Evolutionary conservation across 2,113 vertebrate species (phyloP).

Genomic region (Brachirus orientalis): DNA sequence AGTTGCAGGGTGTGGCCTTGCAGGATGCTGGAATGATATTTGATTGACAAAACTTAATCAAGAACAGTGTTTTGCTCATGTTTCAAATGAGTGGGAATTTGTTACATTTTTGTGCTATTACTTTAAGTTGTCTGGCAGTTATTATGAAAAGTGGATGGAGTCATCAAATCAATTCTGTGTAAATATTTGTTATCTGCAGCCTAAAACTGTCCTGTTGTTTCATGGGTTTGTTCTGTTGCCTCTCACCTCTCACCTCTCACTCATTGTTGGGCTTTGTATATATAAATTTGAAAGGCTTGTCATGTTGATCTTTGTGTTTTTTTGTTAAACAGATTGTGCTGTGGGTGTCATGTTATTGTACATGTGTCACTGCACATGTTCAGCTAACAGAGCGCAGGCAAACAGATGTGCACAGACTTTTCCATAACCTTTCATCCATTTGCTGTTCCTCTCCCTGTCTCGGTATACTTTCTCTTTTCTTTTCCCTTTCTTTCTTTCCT

Average conservation of each 20-base stretch:
- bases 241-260: constrained; percentile 6
- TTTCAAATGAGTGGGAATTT: background rate
- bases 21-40: background rate
- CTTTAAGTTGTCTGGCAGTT: too few species aligned
- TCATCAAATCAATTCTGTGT: too few species aligned
- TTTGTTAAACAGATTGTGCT: constrained; percentile 17
- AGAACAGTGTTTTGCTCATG: background rate
- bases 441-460: constrained; percentile 9
- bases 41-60: background rate
- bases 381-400: constrained; percentile 15
- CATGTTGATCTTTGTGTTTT: constrained; percentile 42
- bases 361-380: constrained; percentile 13
- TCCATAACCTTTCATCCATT: constrained; percentile 20
- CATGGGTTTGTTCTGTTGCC: background rate
- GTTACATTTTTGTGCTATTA: too few species aligned
- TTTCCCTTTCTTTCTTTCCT: background rate
- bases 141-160: too few species aligned
- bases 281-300: constrained; percentile 18
- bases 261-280: constrained; percentile 18
- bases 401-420: constrained; percentile 30
- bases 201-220: background rate
- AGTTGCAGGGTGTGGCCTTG: background rate
- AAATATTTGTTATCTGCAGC: background rate
- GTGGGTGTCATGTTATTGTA: constrained; percentile 43
- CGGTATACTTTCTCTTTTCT: constrained; percentile 3